Conservation (phyloP, 2,797 vertebrate genomes). For the Parauchenoglanis punctatus region DNA sequence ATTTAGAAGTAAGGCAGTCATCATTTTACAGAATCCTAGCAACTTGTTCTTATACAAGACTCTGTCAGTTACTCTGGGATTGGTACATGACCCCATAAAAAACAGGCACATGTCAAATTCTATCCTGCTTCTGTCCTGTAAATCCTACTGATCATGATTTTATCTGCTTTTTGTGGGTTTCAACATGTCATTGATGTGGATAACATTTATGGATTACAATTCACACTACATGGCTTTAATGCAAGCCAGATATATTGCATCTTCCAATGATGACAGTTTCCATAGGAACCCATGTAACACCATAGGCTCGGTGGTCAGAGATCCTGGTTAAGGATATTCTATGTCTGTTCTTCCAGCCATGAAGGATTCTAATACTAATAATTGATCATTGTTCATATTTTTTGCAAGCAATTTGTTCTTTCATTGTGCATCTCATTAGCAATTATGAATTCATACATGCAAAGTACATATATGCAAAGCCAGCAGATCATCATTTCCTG, state of each 20-base stretch:
- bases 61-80: neutral
- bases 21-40: slow-evolving; percentile 1
- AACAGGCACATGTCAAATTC: neutral
- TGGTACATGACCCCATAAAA: neutral
- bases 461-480: slow-evolving; percentile 6
- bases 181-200: slow-evolving; percentile 7
- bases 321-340: neutral
- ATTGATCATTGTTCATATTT: neutral
- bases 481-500: slow-evolving; percentile 32
- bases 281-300: slow-evolving; percentile 3
- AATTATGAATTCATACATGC: slow-evolving; percentile 51
- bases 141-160: neutral
- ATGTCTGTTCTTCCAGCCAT: neutral
- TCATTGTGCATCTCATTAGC: slow-evolving; percentile 3
- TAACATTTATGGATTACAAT: neutral
- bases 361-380: neutral
- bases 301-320: neutral
- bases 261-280: neutral
- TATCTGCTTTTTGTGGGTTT: slow-evolving; percentile 3
- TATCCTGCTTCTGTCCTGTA: neutral
- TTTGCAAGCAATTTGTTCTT: neutral
- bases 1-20: neutral
- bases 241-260: neutral
- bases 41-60: neutral
- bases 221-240: neutral